Percentiles rank a stretch among this genome's conserved stretches.
Conservation (phyloP, 2,797 vertebrate genomes). For the Rhinichthys osculus region DNA sequence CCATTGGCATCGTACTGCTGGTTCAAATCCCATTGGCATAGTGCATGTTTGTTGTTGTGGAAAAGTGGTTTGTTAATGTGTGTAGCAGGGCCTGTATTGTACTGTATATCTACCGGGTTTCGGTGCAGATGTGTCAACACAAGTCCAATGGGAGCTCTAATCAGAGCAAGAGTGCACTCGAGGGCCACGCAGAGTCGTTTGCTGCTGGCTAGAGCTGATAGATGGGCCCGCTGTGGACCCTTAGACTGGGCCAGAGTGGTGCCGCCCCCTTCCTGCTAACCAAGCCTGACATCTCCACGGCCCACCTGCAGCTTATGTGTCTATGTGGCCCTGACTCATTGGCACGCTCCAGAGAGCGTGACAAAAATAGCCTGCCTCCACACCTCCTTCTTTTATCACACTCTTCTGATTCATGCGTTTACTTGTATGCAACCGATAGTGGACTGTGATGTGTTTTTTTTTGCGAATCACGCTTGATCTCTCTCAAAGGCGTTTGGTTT, state of each 20-base stretch:
- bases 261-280: conserved; percentile 44
- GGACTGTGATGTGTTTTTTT: background rate
- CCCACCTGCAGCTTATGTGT: conserved; percentile 55
- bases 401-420: conserved; percentile 35
- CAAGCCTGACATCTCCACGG: conserved; percentile 53
- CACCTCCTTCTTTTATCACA: conserved; percentile 38
- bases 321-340: conserved; percentile 46
- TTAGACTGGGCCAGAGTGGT: conserved; percentile 42
- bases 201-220: conserved; percentile 54
- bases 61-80: conserved; percentile 49
- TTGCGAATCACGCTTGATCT: conserved; percentile 18
- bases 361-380: conserved; percentile 54
- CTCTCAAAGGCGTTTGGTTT: background rate
- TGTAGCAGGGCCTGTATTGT: conserved; percentile 37
- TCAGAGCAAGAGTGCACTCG: conserved; percentile 55
- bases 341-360: conserved; percentile 45
- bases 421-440: conserved; percentile 34
- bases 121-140: conserved; percentile 41
- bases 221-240: conserved; percentile 57
- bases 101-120: conserved; percentile 46
- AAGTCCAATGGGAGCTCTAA: conserved; percentile 52
- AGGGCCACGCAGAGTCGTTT: conserved; percentile 45
- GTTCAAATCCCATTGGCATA: conserved; percentile 29
- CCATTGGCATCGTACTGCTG: background rate
- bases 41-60: conserved; percentile 32